phyloP scores from a whole-genome alignment of 1,140 invertebrate species.

The Bombyx mori region DNA sequence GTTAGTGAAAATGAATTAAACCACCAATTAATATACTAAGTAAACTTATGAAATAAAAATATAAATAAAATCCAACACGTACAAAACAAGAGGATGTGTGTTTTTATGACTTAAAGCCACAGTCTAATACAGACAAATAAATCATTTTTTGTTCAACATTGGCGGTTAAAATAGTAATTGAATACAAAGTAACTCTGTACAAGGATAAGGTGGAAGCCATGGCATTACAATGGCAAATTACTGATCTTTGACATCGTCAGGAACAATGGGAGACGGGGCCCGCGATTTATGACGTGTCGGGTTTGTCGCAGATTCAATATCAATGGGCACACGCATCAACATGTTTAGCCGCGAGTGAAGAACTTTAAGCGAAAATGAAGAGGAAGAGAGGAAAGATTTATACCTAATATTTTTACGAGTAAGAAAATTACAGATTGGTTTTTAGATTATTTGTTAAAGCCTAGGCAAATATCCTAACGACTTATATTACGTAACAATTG shows the following conservation, averaged over 20 bases:
- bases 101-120: conserved; percentile 5
- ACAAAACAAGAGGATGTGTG: conserved; percentile 2
- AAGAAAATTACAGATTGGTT: no score
- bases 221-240: conserved; percentile 52
- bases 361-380: no score
- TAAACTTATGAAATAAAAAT: neutral
- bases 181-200: conserved; percentile 9
- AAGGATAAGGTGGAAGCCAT: conserved; percentile 24
- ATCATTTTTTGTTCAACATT: conserved; percentile 20
- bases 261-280: conserved; percentile 53
- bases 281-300: conserved; percentile 55
- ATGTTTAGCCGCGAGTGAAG: neutral
- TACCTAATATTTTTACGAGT: no score
- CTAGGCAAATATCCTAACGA: no score
- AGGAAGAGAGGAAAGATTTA: no score
- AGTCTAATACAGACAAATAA: conserved; percentile 13
- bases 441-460: no score
- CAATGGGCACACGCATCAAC: conserved; percentile 20
- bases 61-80: neutral
- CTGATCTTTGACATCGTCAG: conserved; percentile 61
- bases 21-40: neutral
- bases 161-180: conserved; percentile 1
- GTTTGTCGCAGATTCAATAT: conserved; percentile 39
- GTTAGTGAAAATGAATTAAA: no score
- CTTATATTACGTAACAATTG: no score